Conservation (phyloP, 2,888 invertebrate genomes). For the Pristionchus entomophagus region DNA sequence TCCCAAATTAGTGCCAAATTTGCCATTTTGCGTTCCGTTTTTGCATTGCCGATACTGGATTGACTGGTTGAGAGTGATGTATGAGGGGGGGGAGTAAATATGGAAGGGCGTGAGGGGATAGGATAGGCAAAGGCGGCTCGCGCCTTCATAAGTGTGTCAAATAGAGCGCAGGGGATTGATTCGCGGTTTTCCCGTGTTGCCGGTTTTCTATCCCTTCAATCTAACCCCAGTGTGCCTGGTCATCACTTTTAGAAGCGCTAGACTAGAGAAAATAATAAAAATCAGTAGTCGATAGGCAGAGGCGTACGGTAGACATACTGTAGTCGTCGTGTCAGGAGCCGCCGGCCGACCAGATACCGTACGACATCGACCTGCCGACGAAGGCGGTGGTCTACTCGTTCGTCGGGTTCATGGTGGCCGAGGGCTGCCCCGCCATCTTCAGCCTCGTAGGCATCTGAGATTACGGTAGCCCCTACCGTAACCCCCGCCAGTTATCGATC, state of each 20-base stretch:
- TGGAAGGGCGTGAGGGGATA: conserved; percentile 44
- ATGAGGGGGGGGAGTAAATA: conserved; percentile 47
- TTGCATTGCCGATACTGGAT: neutral
- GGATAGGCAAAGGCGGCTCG: too few relatives aligned
- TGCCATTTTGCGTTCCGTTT: neutral
- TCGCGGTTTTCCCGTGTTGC: too few relatives aligned
- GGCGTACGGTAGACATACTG: conserved; percentile 17
- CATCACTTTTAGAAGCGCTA: neutral
- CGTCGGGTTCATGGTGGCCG: conserved; percentile 56
- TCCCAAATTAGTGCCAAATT: neutral
- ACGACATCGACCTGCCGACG: conserved; percentile 58
- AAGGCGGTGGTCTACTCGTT: conserved; percentile 56
- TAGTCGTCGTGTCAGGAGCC: conserved; percentile 47
- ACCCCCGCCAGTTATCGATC: neutral
- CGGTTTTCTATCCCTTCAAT: too few relatives aligned
- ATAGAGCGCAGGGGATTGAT: too few relatives aligned
- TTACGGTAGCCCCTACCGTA: conserved; percentile 28
- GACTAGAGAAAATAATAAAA: conserved; percentile 10
- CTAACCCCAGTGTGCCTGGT: too few relatives aligned
- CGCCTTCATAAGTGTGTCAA: too few relatives aligned
- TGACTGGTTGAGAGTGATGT: conserved; percentile 10
- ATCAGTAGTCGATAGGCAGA: neutral
- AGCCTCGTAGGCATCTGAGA: conserved; percentile 51
- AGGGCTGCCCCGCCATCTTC: conserved; percentile 55
- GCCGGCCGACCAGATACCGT: conserved; percentile 54